Base-by-base conservation (phyloP, 2,113 vertebrate genomes). In the Etia nguti region DNA sequence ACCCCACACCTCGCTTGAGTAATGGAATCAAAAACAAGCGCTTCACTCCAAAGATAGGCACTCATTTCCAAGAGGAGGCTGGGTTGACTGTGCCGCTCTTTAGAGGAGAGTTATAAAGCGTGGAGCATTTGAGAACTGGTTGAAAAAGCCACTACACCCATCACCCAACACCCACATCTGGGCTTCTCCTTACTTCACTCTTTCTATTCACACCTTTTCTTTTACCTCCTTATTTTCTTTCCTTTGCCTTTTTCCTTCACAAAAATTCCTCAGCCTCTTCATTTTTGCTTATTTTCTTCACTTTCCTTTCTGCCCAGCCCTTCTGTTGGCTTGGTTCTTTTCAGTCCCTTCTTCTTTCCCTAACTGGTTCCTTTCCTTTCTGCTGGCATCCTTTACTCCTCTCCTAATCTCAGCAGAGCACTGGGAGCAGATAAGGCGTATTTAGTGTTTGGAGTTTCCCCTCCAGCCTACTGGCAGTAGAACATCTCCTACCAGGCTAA, bases 401-500 rank as follows among this genome's bases (percentile, higher is more conserved):
- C 82, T 92, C 88, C 86, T 96, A 95, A 95, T 96, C 95, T 95
- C 77, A 84, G 79, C 82, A 77, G 54, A 92, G 90, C 94, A 55
- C 90, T 79, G 82, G 90, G 89, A 80, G 93, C 91, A 90, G 95
- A 96, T 96, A 95, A 95, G 93, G 80, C 82, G 89, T 95, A 94
- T 94, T 95, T 94, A 93, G 93, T 88, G 91, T 95, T 94, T 94
- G 86, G 94, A 94, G 93, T 91, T 92, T 55, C 87, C 83, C 86
- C 87, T 92, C 89, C 10, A 73, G 91, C 91, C 85, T 84, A 83
- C 91, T 92, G 92, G 90, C 92, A 93, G 88, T 81, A 84, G 94
- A 95, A 88, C 92, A 91, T 92, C 95, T 94, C 93, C 91, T 83
- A 86, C 92, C 85, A 91, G 90, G 93, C 88, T 91, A 89, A 92